Conservation (phyloP, 2,888 invertebrate genomes). For the Philonicus albiceps region DNA sequence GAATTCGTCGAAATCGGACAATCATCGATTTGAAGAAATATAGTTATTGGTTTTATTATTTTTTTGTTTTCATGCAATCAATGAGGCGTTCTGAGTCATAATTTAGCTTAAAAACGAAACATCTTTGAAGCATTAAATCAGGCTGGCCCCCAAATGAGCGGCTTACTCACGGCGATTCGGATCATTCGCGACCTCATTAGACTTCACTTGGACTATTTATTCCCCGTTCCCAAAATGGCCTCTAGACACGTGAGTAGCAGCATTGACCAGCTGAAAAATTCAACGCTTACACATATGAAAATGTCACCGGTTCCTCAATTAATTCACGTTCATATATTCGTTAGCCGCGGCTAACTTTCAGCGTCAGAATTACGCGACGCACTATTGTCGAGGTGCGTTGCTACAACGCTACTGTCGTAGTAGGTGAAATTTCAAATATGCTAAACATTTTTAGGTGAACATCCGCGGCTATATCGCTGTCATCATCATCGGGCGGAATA, state of each 20-base stretch:
- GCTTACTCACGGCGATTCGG: slow-evolving; percentile 1
- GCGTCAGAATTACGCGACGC: not conserved
- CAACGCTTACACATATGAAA: not conserved
- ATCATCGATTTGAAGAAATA: not conserved
- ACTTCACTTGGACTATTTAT: not conserved
- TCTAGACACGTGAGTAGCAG: not conserved
- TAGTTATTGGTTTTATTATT: not conserved
- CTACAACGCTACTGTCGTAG: not conserved
- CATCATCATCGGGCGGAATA: not conserved
- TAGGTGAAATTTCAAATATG: slow-evolving; percentile 11
- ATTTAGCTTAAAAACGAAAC: not conserved
- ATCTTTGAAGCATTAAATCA: not conserved
- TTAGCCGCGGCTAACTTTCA: not conserved
- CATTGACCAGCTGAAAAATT: not conserved
- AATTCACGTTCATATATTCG: not conserved
- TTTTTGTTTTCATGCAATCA: not conserved
- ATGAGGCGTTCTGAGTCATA: slow-evolving; percentile 28
- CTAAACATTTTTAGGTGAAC: not conserved
- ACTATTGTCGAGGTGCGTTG: not conserved
- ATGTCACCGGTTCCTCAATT: not conserved
- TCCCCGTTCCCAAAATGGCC: slow-evolving; percentile 9
- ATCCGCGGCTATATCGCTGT: not conserved
- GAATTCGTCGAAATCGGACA: not conserved
- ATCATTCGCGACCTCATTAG: slow-evolving; percentile 20
- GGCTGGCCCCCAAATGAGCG: not conserved